Percentiles rank a stretch among this genome's conserved stretches.
Conservation (phyloP, 2,113 vertebrate species). For the Rhodinocichla rosea region DNA sequence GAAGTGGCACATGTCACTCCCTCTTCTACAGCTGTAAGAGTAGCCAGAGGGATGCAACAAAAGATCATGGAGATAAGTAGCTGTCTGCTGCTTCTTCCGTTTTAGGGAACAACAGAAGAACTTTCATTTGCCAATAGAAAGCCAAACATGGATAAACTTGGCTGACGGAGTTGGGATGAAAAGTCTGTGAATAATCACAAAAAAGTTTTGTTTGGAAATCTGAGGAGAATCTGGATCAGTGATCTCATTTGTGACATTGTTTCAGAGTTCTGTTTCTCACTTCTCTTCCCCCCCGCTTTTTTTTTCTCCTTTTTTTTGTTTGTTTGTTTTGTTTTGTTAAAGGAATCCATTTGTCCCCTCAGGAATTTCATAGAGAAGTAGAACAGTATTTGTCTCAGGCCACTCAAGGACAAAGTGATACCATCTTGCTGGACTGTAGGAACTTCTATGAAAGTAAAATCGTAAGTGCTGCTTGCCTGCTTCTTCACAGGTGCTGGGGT, state of each 20-base stretch:
- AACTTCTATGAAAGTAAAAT: conserved; percentile 99
- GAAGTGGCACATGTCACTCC: neutral
- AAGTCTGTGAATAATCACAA: neutral
- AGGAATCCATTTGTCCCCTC: conserved; percentile 90
- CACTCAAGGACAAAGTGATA: conserved; percentile 71
- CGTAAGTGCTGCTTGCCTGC: conserved; percentile 73
- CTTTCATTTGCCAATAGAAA: neutral
- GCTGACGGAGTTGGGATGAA: neutral
- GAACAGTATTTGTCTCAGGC: conserved; percentile 77
- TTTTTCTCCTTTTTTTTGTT: too few relatives aligned
- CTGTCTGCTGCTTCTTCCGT: neutral
- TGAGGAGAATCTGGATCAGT: neutral
- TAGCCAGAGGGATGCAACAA: neutral
- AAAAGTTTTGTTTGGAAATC: neutral
- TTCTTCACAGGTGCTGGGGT: neutral
- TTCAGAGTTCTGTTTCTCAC: neutral
- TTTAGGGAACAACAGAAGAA: too few relatives aligned
- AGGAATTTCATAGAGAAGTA: conserved; percentile 92
- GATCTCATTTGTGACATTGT: neutral
- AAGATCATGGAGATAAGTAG: neutral
- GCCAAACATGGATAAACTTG: neutral
- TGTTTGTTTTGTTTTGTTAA: neutral
- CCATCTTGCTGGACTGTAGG: conserved; percentile 92
- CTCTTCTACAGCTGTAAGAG: neutral
- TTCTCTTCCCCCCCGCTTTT: neutral